Evolutionary conservation across 2,888 invertebrate species (phyloP), one percentile per base, ranked within the genome.

Genomic region (Drosophila engyochracea): DNA sequence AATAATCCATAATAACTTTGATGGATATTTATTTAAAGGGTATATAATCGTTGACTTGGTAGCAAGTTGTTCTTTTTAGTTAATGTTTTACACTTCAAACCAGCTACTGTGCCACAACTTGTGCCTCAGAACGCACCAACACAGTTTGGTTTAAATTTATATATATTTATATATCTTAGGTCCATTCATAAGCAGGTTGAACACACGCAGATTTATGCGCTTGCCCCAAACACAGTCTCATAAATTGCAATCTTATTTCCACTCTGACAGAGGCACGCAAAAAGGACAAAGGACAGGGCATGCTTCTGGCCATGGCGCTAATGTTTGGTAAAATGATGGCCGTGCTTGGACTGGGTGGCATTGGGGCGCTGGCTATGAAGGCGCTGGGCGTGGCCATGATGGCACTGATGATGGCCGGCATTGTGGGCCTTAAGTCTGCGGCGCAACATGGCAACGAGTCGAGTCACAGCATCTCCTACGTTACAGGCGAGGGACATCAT

Each of bases 291-390:
- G 95, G 95, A 5, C 95, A 95, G 95, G 49, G 95, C 0, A 91
- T 96, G 0, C 91, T 95, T 85, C 81, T 95, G 63, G 86, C 90
- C 63, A 93, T 96, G 83, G 96, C 96, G 0, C 85, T 96, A 76
- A 96, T 97, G 96, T 96, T 97, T 94, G 96, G 96, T 67, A 97
- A 97, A 92, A 96, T 96, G 91, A 93, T 97, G 89, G 96, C 96
- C 0, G 96, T 97, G 0, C 94, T 96, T 63, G 96, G 97, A 51
- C 94, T 97, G 14, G 97, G 96, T 39, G 96, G 96, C 19, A 94
- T 97, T 3, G 97, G 96, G 79, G 95, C 96, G 0, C 92, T 97
- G 0, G 96, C 97, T 30, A 96, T 97, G 96, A 97, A 97, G 94
- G 96, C 96, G 0, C 90, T 96, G 60, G 95, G 96, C 79, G 94